Conservation (phyloP, 2,113 vertebrate species). For the Microtus oregoni region DNA sequence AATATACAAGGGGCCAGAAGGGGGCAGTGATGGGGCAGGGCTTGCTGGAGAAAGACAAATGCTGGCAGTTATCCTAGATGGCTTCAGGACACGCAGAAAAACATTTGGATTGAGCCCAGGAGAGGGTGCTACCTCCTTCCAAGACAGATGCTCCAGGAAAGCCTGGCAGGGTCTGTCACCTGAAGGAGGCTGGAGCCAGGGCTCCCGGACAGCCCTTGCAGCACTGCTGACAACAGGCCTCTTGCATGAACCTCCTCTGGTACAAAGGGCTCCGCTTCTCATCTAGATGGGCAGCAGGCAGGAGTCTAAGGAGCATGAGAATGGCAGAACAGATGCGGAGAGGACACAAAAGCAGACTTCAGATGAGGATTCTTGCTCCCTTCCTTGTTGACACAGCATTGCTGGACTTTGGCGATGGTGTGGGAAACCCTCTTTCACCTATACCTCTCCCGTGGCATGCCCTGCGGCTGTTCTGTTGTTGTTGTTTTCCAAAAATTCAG, state of each 20-base stretch:
- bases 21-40: conserved; percentile 79
- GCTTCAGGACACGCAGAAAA: conserved; percentile 61
- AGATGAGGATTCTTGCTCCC: neutral
- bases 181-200: conserved; percentile 5
- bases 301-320: neutral
- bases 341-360: neutral
- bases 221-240: neutral
- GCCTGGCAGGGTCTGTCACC: conserved; percentile 1
- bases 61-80: conserved; percentile 49
- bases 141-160: conserved; percentile 58
- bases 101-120: conserved; percentile 83
- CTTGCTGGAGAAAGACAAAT: conserved; percentile 33
- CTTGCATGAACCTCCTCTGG: neutral
- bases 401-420: neutral
- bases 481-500: neutral
- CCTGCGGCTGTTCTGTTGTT: neutral
- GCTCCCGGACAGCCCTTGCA: neutral
- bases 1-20: conserved; percentile 70
- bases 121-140: conserved; percentile 83
- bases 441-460: neutral
- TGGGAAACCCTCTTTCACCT: neutral
- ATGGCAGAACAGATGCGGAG: neutral
- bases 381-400: neutral
- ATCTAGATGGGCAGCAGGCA: neutral
- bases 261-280: conserved; percentile 30